Evolutionary conservation across 2,797 vertebrate species (phyloP).

Genomic region (Cynodonichthys magdalenae): DNA sequence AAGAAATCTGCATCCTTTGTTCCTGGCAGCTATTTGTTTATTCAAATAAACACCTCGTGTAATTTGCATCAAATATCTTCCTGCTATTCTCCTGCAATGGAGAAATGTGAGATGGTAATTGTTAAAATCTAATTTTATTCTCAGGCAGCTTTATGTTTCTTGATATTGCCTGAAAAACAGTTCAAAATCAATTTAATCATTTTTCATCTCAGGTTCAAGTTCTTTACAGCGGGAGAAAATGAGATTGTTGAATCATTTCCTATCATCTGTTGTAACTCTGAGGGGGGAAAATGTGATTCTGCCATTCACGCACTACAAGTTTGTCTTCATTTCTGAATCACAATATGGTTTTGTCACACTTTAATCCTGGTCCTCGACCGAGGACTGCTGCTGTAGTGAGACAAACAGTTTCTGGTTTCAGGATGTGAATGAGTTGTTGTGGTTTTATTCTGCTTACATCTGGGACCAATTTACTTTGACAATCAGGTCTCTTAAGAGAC

Average conservation of each 20-base stretch:
- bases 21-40: constrained; percentile 34
- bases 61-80: constrained; percentile 52
- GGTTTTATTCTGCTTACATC: constrained; percentile 39
- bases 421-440: constrained; percentile 20
- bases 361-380: not conserved
- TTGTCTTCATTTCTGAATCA: constrained; percentile 14
- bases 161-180: too few relatives aligned
- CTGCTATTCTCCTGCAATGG: constrained; percentile 38
- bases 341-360: constrained; percentile 11
- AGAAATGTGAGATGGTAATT: constrained; percentile 3
- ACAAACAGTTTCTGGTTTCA: constrained; percentile 8
- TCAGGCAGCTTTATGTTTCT: too few relatives aligned
- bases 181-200: too few relatives aligned
- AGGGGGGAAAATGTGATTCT: constrained; percentile 1
- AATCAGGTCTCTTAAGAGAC: constrained; percentile 43
- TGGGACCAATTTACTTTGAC: constrained; percentile 54
- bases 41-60: constrained; percentile 43
- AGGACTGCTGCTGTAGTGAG: not conserved
- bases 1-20: constrained; percentile 41
- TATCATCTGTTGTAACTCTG: too few relatives aligned
- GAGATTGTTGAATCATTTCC: too few relatives aligned
- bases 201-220: too few relatives aligned
- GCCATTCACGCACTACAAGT: not conserved
- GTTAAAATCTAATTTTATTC: too few relatives aligned
- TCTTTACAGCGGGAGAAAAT: too few relatives aligned